A percentile compares a stretch with the other conserved stretches of the same genome.
Conservation (phyloP, 2,797 vertebrate species). For the Oreochromis mossambicus region DNA sequence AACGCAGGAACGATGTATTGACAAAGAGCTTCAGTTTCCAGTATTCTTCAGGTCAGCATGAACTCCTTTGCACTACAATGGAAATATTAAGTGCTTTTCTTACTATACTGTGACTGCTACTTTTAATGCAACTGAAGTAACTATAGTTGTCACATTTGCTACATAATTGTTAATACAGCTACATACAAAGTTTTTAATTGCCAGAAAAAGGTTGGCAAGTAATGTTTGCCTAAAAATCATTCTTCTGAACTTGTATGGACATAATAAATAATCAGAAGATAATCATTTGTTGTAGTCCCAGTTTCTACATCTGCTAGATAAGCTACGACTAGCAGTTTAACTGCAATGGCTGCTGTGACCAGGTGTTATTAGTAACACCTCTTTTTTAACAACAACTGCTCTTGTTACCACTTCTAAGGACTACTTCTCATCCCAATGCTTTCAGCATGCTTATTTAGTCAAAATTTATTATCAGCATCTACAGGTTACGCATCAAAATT, state of each 20-base stretch:
- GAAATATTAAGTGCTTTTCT: not conserved
- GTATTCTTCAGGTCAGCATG: not conserved
- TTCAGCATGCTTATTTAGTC: not conserved
- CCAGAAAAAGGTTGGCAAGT: not conserved
- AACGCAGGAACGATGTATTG: rapidly evolving
- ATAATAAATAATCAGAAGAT: not conserved
- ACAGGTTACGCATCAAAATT: not conserved
- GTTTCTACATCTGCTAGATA: not conserved
- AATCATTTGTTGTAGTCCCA: not conserved
- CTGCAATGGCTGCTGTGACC: not conserved
- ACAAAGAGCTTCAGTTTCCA: not conserved
- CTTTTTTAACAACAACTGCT: not conserved
- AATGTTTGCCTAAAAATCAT: not conserved
- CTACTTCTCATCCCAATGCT: not conserved
- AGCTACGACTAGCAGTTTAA: not conserved
- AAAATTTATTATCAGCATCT: rapidly evolving
- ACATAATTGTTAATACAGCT: not conserved
- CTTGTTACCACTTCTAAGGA: not conserved
- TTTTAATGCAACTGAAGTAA: not conserved
- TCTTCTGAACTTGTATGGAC: not conserved
- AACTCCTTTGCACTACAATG: not conserved
- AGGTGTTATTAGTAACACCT: not conserved
- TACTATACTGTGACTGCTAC: not conserved
- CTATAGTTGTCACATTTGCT: not conserved
- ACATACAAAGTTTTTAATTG: not conserved